These are phyloP conservation scores for Philopedon plagiatum DNA, from an alignment of 2,888 invertebrate species.

Conservation along the genomic window DNA sequence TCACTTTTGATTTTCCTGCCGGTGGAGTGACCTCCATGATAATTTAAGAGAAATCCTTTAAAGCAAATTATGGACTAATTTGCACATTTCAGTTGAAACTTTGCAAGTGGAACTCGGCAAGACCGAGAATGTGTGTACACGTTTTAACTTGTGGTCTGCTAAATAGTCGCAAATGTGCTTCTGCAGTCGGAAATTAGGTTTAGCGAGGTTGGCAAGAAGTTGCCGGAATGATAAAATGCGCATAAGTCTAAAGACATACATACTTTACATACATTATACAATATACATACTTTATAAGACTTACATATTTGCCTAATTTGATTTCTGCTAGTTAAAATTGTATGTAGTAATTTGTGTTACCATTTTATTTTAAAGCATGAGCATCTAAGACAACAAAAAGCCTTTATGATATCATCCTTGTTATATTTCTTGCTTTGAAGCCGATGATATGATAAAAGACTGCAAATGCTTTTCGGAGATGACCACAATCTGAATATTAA, in stretches of 20 bases:
- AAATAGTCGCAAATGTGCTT: slow-evolving; percentile 42
- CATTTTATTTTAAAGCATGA: too few species aligned
- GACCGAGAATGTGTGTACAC: slow-evolving; percentile 32
- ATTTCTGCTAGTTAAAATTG: slow-evolving; percentile 31
- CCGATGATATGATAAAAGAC: too few species aligned
- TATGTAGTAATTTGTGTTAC: slow-evolving; percentile 31
- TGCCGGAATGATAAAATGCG: slow-evolving; percentile 36
- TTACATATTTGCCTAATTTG: slow-evolving; percentile 38
- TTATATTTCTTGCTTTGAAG: too few species aligned
- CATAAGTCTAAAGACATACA: slow-evolving; percentile 27
- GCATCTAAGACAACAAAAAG: too few species aligned
- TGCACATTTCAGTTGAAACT: slow-evolving; percentile 24
- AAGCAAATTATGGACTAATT: neutral
- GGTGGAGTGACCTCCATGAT: neutral
- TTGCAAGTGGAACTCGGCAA: slow-evolving; percentile 1
- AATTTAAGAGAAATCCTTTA: neutral
- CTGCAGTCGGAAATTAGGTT: slow-evolving; percentile 48
- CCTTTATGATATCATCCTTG: too few species aligned
- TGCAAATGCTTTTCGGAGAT: too few species aligned
- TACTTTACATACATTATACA: too few species aligned
- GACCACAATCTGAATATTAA: too few species aligned
- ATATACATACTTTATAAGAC: too few species aligned
- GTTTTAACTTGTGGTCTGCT: slow-evolving; percentile 36
- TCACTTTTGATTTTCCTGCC: too few species aligned
- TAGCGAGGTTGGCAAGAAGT: slow-evolving; percentile 35